Conservation (phyloP, 2,888 invertebrate genomes). For the Orthosia incerta region DNA sequence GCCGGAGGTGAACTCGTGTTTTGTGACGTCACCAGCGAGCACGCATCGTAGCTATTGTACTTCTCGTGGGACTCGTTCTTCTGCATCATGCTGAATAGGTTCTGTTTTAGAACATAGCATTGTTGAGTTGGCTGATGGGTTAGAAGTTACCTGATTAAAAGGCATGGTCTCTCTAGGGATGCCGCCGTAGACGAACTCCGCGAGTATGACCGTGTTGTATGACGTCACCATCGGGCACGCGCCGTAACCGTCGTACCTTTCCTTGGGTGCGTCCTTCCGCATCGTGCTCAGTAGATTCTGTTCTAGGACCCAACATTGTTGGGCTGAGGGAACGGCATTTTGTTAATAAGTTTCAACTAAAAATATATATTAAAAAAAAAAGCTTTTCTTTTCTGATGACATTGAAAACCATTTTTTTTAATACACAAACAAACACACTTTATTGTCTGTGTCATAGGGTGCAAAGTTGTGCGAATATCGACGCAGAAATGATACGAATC, state of each 20-base stretch:
- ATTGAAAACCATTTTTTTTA: too few relatives aligned
- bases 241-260: constrained; percentile 97
- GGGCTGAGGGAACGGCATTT: constrained; percentile 91
- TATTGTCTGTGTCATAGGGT: too few relatives aligned
- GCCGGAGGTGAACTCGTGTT: constrained; percentile 90
- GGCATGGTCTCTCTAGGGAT: constrained; percentile 96
- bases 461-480: too few relatives aligned
- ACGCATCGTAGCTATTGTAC: constrained; percentile 99
- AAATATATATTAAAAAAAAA: too few relatives aligned
- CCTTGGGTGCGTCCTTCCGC: constrained; percentile 87
- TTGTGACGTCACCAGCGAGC: constrained; percentile 97
- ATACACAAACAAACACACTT: too few relatives aligned
- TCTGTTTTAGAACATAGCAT: constrained; percentile 93
- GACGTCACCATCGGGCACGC: constrained; percentile 99
- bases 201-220: constrained; percentile 95
- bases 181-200: constrained; percentile 92
- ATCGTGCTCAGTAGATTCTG: constrained; percentile 88
- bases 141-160: constrained; percentile 92
- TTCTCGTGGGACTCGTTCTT: constrained; percentile 85
- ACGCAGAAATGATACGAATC: too few relatives aligned
- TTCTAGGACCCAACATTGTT: constrained; percentile 95
- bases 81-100: constrained; percentile 88
- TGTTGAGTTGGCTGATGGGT: constrained; percentile 94
- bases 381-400: too few relatives aligned
- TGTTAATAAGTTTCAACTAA: background rate